Evolutionary conservation across 2,113 vertebrate species (phyloP).

Genomic region (Vimba vimba): DNA sequence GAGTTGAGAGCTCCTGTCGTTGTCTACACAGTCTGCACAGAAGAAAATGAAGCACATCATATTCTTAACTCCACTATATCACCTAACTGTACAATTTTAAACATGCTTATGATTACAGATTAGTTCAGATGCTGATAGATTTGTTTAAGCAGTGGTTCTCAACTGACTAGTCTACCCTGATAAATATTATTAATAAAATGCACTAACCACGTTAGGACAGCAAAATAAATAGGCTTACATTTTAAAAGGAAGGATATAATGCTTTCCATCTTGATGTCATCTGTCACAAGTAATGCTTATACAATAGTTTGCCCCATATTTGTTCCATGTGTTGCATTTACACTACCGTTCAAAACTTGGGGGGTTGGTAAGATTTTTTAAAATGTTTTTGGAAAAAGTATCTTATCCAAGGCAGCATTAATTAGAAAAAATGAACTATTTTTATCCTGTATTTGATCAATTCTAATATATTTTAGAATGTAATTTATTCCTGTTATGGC

Average conservation of each 20-base stretch:
- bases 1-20: slow-evolving; percentile 5
- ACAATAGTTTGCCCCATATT: background rate
- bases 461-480: too few relatives aligned
- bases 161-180: background rate
- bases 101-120: background rate
- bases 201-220: background rate
- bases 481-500: too few relatives aligned
- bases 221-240: background rate
- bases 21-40: background rate
- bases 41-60: background rate
- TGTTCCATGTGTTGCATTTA: background rate
- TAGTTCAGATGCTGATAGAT: background rate
- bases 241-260: background rate
- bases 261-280: background rate
- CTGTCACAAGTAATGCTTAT: background rate
- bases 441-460: too few relatives aligned
- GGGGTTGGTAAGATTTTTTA: too few relatives aligned
- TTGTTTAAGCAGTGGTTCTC: background rate
- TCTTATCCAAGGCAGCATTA: too few relatives aligned
- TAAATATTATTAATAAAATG: background rate
- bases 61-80: slow-evolving; percentile 2
- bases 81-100: background rate
- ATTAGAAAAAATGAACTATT: too few relatives aligned
- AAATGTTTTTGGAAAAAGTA: too few relatives aligned
- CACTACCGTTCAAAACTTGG: too few relatives aligned